Evolutionary conservation across 2,113 vertebrate genomes (phyloP), one percentile per base, ranked within the genome.

Genomic region (Mastomys natalensis): DNA sequence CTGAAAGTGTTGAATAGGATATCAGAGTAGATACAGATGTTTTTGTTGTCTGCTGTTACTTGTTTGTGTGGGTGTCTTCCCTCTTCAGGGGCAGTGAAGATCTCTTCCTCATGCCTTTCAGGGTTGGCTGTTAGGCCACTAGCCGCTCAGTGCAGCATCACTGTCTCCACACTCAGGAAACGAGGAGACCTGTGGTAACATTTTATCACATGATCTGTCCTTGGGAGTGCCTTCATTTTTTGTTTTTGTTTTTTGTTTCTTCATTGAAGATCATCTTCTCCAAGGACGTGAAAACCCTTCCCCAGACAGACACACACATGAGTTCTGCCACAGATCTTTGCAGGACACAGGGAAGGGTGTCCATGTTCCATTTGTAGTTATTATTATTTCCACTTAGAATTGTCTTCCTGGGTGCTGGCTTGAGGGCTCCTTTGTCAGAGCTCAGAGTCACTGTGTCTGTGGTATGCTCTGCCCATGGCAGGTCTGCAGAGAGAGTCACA

Each of bases 161-260:
- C 13, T 40, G 26, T 13, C 0, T 31, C 53, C 0, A n/a, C 26
- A 7, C 16, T 11, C 24, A 5, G 80, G 29, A 40, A 40, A 29
- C 8, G 7, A 51, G 22, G 7, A 62, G 78, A 48, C 43, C 9
- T 10, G 2, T 7, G 70, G 12, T 51, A 19, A 43, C 40, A 37
- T 81, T 85, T 40, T 34, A 15, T 62, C 22, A 26, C 19, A 4
- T 48, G 24, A 26, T 29, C 51, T 73, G n/a, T 64, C 40, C 24
- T 62, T 13, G 19, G 15, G 21, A 37, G 24, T 8, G 2, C 66
- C 8, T 45, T 68, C 31, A 6, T 11, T 19, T 48, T 64, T 60
- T 68, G 60, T 87, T 73, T 85, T 15, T 37, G 15, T 51, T 24
- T 4, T 4, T 29, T 82, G 31, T 26, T 60, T 51, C 60, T 34